Conservation (phyloP, 37 sponge, comb jelly and placozoan genomes). For the Crambe crambe region DNA sequence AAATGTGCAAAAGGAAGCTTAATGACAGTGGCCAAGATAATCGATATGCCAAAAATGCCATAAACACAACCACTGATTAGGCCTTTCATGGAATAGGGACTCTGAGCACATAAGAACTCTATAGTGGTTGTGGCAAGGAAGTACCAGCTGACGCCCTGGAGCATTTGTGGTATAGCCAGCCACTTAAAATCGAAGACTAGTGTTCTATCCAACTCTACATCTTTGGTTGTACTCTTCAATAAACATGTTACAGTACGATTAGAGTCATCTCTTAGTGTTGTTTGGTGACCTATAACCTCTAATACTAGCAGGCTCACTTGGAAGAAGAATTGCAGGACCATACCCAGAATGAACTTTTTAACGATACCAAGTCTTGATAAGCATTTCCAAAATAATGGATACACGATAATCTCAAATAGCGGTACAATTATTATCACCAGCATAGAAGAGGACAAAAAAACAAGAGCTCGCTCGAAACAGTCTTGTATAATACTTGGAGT, state of each 20-base stretch:
- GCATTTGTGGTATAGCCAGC: background rate
- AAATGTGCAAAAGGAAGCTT: too few relatives aligned
- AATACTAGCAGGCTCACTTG: background rate
- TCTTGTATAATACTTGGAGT: background rate
- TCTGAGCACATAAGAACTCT: slow-evolving; percentile 2
- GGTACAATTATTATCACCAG: background rate
- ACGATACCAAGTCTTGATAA: background rate
- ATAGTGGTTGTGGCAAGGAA: background rate
- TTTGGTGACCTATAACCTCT: background rate
- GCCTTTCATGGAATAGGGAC: slow-evolving; percentile 1
- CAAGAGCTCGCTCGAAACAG: background rate
- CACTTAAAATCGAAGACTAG: background rate
- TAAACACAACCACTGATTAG: background rate
- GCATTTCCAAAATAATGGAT: slow-evolving; percentile 4
- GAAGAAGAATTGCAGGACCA: background rate
- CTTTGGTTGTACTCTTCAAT: background rate
- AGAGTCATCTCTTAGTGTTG: background rate
- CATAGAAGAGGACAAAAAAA: background rate
- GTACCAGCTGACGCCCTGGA: background rate
- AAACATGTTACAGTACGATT: background rate
- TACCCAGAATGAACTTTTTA: background rate
- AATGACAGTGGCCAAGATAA: too few relatives aligned
- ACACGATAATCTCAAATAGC: background rate
- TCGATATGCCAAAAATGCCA: background rate
- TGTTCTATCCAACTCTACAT: background rate